Base-by-base conservation (phyloP, 2,113 vertebrate genomes). In the Notarius lentiginosus region DNA sequence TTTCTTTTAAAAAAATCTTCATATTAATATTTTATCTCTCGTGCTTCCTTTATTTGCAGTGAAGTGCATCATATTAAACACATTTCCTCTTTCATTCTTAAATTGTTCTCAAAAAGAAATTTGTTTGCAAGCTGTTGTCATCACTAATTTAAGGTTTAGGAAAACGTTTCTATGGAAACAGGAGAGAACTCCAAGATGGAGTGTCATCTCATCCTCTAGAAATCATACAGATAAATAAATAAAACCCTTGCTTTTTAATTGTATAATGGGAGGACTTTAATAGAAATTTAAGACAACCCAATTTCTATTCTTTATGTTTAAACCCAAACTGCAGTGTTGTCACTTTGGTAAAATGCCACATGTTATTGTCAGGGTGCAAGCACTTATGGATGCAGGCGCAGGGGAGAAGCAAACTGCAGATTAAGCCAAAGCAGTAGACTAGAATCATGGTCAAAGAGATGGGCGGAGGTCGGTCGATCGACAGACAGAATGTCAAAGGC, bases 121-220 rank as follows among this genome's bases (percentile, higher is more conserved):
- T 30, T 55, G n/a, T 9, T 56, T 79, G 7, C n/a, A 56, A 56
- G 76, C 9, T 77, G 30, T 30, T 34, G 27, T 17, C 34, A 85
- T 75, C 82, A 66, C 76, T 34, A 75, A 79, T 79, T 56, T 18
- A 56, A 18, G n/a, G 18, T 79, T 84, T 77, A 84, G 30, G 65
- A 77, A 82, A 75, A 60, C 27, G 82, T 88, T 87, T 65, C 90
- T 83, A 88, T 84, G 73, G 81, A 85, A 90, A 90, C 90, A 86
- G 86, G 56, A 41, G 41, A 68, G 41, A 41, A 56, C 9, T 20
- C 72, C 9, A 89, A n/a, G n/a, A 56, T 14, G 68, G 61, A 9
- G 11, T 15, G 72, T 79, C 30, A 73, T 47, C n/a, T 56, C 30
- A 66, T 87, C 27, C 61, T 47, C 86, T 49, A 60, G 53, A 83